A percentile compares a stretch with the other conserved stretches of the same genome.
These are phyloP conservation scores for Bombylius major DNA, from an alignment of 2,888 invertebrate genomes.

Conservation along the genomic window DNA sequence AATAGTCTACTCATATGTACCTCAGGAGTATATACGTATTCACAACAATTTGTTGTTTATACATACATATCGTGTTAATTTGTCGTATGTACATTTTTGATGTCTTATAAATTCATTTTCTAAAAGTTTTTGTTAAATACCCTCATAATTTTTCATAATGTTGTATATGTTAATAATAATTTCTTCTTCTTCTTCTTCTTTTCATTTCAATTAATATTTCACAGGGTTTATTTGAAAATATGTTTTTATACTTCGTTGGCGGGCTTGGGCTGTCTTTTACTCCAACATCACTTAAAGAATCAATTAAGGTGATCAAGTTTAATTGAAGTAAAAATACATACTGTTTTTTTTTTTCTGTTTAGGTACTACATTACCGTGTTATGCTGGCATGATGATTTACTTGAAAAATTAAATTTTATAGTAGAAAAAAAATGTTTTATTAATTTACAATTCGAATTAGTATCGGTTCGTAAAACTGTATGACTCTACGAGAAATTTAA, in stretches of 20 bases:
- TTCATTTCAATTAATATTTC: not conserved
- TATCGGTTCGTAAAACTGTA: no score
- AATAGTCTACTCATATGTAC: constrained; percentile 4
- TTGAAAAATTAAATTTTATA: no score
- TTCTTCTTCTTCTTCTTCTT: not conserved
- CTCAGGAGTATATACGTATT: not conserved
- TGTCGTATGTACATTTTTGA: no score
- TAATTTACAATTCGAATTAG: no score
- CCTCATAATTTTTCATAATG: constrained; percentile 2
- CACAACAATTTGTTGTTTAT: not conserved
- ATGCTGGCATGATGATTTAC: not conserved
- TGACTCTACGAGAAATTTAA: no score
- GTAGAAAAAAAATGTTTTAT: no score
- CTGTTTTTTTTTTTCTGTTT: not conserved
- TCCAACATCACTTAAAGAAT: constrained; percentile 14
- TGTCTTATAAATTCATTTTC: no score
- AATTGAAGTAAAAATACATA: constrained; percentile 21
- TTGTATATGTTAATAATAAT: no score
- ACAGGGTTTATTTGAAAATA: not conserved
- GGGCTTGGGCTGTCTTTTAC: constrained; percentile 4
- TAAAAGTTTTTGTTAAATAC: constrained; percentile 5
- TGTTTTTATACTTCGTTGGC: not conserved
- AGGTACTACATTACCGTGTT: not conserved
- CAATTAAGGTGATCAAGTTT: constrained; percentile 35
- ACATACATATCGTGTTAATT: no score